Evolutionary conservation across 2,797 vertebrate genomes (phyloP), one percentile per base, ranked within the genome.

Genomic region (Otolemur crassicaudatus): DNA sequence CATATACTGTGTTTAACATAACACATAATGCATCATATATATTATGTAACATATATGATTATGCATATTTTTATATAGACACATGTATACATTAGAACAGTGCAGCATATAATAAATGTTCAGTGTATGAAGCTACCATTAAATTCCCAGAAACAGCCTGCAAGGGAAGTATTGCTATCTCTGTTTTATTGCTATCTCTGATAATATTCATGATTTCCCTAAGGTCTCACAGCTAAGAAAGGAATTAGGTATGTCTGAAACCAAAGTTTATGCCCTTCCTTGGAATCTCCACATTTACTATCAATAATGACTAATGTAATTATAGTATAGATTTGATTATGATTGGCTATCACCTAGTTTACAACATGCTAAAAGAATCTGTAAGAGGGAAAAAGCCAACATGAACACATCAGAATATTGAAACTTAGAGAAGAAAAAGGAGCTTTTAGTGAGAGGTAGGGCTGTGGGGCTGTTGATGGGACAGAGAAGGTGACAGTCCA

Each of bases 401-500:
- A 2, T 65, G 22, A 88, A 40, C 17, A 16, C 19, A 25, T n/a
- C 20, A 29, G 20, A 43, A 84, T 14, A 69, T 49, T 43, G 25
- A 19, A 63, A 61, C 9, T 25, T 53, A 2, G 3, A 56, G n/a
- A 73, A 61, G 17, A 82, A 73, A 2, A 40, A 82, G 43, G 31
- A 29, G 20, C 43, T 56, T 1, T 22, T 9, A n/a, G 20, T 56
- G 10, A 76, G 10, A 76, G 34, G 25, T 14, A 58, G 40, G 31
- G 1, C 37, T 13, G 56, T 20, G 56, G 56, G 70, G 23, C n/a
- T 70, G 20, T 43, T 49, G 31, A 11, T 31, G 23, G 19, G 4
- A 25, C 0, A 0, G 58, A 46, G 22, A 40, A 17, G 49, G 12
- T 11, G 1, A 16, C 27, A 23, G 20, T n/a, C 27, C 29, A n/a